Evolutionary conservation across 2,797 vertebrate species (phyloP).

Genomic region (Capromys pilorides): DNA sequence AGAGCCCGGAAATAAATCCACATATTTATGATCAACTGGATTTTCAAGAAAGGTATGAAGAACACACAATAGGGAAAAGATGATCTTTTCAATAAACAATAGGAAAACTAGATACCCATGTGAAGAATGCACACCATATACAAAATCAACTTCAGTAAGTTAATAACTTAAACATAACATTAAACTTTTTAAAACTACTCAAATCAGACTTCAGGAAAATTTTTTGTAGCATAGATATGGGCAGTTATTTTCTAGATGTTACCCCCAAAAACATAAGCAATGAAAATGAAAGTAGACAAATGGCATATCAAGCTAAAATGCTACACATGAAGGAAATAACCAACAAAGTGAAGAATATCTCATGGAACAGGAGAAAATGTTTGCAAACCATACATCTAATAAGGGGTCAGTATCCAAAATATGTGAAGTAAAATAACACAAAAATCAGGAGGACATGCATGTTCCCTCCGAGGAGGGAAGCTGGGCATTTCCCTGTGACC

Average conservation of each 20-base stretch:
- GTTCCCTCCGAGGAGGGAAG: conserved; percentile 91
- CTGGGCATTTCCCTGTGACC: conserved; percentile 88
- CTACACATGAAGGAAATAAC: not conserved
- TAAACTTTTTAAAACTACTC: not conserved
- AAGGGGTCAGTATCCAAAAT: not conserved
- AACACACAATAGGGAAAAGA: not conserved
- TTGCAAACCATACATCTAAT: not conserved
- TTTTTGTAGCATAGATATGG: not conserved
- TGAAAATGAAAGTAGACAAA: not conserved
- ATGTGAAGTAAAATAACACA: not conserved
- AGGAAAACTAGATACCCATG: not conserved
- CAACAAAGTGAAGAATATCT: not conserved
- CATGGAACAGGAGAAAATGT: not conserved
- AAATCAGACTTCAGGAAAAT: not conserved
- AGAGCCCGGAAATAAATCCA: not conserved
- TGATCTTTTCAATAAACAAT: not conserved
- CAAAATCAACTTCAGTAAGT: not conserved
- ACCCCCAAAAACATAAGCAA: not conserved
- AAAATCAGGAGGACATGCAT: conserved; percentile 82
- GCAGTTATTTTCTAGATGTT: not conserved
- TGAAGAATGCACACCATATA: not conserved
- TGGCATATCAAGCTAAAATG: not conserved
- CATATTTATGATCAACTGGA: not conserved
- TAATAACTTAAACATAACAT: not conserved
- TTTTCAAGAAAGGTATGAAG: not conserved